phyloP scores from a whole-genome alignment of 2,888 invertebrate genomes.

The Macaria notata region DNA sequence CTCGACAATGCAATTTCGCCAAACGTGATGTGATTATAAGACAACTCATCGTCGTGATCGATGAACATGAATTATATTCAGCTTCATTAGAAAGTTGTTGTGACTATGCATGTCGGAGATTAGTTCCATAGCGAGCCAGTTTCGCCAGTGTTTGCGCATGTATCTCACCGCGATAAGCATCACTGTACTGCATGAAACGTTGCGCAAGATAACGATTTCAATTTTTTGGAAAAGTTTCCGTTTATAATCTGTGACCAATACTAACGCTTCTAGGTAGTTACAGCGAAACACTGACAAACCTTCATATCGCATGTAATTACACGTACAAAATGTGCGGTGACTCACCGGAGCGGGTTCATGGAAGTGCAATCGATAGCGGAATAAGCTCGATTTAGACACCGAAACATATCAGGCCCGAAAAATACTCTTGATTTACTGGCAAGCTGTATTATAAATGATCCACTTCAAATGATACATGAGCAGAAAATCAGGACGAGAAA shows the following conservation, averaged over 20 bases:
- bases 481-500: not conserved
- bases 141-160: not conserved
- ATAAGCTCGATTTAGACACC: slow-evolving; percentile 10
- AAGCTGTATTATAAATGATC: too few relatives aligned
- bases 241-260: not conserved
- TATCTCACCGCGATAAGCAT: slow-evolving; percentile 7
- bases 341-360: slow-evolving; percentile 35
- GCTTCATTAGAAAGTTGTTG: not conserved
- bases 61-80: not conserved
- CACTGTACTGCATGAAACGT: slow-evolving; percentile 5
- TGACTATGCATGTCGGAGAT: not conserved
- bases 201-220: slow-evolving; percentile 3
- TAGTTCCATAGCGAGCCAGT: not conserved
- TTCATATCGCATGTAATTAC: slow-evolving; percentile 6
- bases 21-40: too few relatives aligned
- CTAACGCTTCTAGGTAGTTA: not conserved
- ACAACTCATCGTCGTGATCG: not conserved
- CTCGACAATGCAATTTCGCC: too few relatives aligned
- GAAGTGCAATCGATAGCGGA: slow-evolving; percentile 36
- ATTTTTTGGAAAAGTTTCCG: not conserved
- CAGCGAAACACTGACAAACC: slow-evolving; percentile 1
- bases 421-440: not conserved
- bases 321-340: slow-evolving; percentile 8
- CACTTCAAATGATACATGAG: too few relatives aligned
- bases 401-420: slow-evolving; percentile 5